These are phyloP conservation scores for Andrena camellia DNA, from an alignment of 2,888 invertebrate species.

Conservation along the genomic window DNA sequence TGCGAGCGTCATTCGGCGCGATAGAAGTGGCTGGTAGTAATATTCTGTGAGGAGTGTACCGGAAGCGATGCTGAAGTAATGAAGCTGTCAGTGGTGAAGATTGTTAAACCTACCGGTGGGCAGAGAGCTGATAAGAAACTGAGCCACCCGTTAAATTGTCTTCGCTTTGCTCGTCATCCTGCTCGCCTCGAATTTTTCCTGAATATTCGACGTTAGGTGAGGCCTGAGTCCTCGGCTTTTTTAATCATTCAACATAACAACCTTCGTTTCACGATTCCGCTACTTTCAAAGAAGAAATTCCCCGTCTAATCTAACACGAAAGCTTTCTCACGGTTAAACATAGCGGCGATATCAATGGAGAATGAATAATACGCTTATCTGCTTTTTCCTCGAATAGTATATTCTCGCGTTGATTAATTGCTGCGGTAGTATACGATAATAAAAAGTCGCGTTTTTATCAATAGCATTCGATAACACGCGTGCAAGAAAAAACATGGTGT, in stretches of 20 bases:
- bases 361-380: constrained; percentile 29
- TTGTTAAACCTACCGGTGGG: constrained; percentile 51
- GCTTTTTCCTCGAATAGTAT: constrained; percentile 18
- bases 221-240: neutral
- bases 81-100: constrained; percentile 59
- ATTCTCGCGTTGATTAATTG: constrained; percentile 59
- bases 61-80: constrained; percentile 62
- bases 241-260: neutral
- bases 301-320: neutral
- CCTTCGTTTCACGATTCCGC: neutral
- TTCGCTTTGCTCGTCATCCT: constrained; percentile 34
- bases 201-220: neutral
- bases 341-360: neutral
- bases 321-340: constrained; percentile 7
- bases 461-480: constrained; percentile 30
- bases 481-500: constrained; percentile 2
- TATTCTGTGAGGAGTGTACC: constrained; percentile 44
- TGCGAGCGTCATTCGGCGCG: neutral
- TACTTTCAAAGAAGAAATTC: too few relatives aligned
- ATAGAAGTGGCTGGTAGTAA: constrained; percentile 19
- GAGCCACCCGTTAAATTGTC: constrained; percentile 45
- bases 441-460: constrained; percentile 43
- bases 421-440: constrained; percentile 4
- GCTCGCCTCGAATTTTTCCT: constrained; percentile 36
- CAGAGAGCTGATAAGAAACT: constrained; percentile 54